Evolutionary conservation across 1,140 invertebrate genomes (phyloP).

Genomic region (Pseudoatta argentina): DNA sequence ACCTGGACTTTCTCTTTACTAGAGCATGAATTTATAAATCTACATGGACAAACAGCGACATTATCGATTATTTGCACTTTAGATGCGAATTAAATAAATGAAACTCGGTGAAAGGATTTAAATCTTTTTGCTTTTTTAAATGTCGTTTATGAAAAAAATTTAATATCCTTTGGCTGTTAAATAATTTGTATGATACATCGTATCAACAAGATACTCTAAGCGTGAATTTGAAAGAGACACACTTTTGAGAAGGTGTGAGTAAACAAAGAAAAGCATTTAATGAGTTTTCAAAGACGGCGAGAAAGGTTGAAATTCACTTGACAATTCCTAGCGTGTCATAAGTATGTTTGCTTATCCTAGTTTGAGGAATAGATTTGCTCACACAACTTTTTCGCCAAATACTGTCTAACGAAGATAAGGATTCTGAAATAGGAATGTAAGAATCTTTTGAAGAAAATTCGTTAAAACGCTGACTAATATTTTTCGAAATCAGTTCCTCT

Average conservation of each 20-base stretch:
- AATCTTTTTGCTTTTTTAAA: neutral
- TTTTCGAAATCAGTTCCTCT: no score
- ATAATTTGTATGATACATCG: neutral
- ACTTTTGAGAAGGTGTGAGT: slow-evolving; percentile 3
- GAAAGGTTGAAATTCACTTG: slow-evolving; percentile 44
- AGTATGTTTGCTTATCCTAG: slow-evolving; percentile 35
- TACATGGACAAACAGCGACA: neutral
- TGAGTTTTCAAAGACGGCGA: slow-evolving; percentile 15
- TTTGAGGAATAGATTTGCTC: slow-evolving; percentile 25
- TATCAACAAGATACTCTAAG: neutral
- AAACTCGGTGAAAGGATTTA: neutral
- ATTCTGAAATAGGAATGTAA: neutral
- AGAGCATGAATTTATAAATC: slow-evolving; percentile 29
- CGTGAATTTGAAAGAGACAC: slow-evolving; percentile 11
- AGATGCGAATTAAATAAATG: neutral
- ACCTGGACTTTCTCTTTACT: slow-evolving; percentile 34
- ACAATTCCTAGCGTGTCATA: neutral
- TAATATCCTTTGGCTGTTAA: neutral
- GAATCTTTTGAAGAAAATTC: neutral
- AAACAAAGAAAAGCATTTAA: slow-evolving; percentile 14
- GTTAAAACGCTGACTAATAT: neutral
- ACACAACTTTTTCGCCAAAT: neutral
- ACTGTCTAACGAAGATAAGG: neutral
- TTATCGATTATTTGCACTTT: slow-evolving; percentile 35
- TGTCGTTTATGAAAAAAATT: neutral